Conservation (phyloP, 2,113 vertebrate species). For the Papio anubis region DNA sequence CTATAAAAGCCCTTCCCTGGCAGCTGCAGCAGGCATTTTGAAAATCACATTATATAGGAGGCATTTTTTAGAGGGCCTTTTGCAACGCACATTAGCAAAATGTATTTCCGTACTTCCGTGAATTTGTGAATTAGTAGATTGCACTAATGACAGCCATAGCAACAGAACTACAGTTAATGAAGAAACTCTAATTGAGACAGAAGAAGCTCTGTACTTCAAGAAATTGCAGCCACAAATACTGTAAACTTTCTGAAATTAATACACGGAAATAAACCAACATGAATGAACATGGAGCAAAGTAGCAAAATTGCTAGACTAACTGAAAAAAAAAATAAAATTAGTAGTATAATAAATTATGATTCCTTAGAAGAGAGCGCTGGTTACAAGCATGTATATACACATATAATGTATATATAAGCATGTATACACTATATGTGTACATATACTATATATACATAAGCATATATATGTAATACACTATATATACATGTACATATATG, state of each 20-base stretch:
- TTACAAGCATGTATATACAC: not conserved
- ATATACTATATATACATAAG: too few relatives aligned
- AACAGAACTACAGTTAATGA: slow-evolving; percentile 34
- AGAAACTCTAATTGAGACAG: slow-evolving; percentile 38
- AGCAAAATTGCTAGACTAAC: not conserved
- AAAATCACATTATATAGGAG: slow-evolving; percentile 32
- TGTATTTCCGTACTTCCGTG: slow-evolving; percentile 48
- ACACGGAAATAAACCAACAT: slow-evolving; percentile 27
- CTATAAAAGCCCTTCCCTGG: slow-evolving; percentile 14
- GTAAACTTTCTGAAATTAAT: slow-evolving; percentile 19
- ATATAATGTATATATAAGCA: too few relatives aligned
- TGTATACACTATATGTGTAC: too few relatives aligned
- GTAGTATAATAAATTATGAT: not conserved
- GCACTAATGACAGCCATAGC: slow-evolving; percentile 28
- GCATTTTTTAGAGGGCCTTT: slow-evolving; percentile 8
- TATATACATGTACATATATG: not conserved
- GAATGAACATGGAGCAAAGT: slow-evolving; percentile 11
- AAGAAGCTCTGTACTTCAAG: slow-evolving; percentile 47
- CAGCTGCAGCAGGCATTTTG: slow-evolving; percentile 17
- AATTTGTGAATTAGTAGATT: slow-evolving; percentile 60
- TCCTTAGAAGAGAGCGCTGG: not conserved
- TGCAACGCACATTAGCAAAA: slow-evolving; percentile 50
- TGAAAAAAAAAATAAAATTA: not conserved
- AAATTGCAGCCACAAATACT: slow-evolving; percentile 30
- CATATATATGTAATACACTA: too few relatives aligned